Base-by-base conservation (phyloP, 1,140 invertebrate genomes). In the Triops cancriformis region DNA sequence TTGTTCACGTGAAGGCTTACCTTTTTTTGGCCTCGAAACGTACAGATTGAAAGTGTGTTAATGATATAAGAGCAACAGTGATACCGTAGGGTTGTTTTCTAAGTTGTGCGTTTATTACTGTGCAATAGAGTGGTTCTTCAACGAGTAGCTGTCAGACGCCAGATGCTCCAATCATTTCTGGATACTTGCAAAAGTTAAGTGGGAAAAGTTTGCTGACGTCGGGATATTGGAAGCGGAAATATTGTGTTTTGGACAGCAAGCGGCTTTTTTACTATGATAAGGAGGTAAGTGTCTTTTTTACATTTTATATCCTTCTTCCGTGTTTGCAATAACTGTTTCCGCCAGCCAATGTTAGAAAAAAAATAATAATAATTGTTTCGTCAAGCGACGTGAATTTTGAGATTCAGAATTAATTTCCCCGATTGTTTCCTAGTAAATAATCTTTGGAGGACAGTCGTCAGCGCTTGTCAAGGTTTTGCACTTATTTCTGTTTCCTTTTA, bases 211-310 rank as follows among this genome's bases (percentile, higher is more conserved):
- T 83, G 73, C 76, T 83, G 1, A 83, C 81, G 37, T 81, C 82
- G 10, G 82, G 83, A 0, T 81, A 82, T 64, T 84, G 83, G 83
- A 83, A 82, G 73, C 79, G 81, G 1, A 79, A 82, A 41, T 83
- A 81, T 77, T 84, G 83, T 75, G 80, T 84, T 12, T 80, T 84
- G 4, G 80, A 81, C 77, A 80, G 81, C 28, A 81, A 80, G n/a
- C 81, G 82, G 73, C 81, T 84, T 42, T 84, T 82, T 77, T 83
- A 81, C 78, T 84, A 83, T 79, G 83, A 84, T 74, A 81, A 81
- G 18, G 82, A 83, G 76, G 82, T 83, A 80, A 81, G 78, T 76
- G 42, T 73, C 51, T 43, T 64, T 28, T 78, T 41, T 27, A n/a
- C n/a, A n/a, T n/a, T n/a, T n/a, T n/a, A n/a, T n/a, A n/a, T n/a